phyloP scores from a whole-genome alignment of 2,888 invertebrate genomes.

The Lithophane leautieri region DNA sequence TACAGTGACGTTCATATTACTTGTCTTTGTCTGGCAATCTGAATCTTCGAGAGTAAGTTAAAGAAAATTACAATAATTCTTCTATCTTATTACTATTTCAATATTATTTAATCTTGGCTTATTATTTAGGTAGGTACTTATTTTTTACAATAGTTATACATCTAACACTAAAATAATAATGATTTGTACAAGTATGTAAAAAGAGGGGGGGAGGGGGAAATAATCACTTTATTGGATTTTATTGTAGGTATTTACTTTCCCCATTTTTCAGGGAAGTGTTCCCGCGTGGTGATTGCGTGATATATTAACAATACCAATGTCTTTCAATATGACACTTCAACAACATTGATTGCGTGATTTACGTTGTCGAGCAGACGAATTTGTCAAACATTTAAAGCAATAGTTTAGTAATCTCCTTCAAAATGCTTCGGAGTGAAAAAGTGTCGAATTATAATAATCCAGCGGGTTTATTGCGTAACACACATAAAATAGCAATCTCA shows the following conservation, averaged over 20 bases:
- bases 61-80: neutral
- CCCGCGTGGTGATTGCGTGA: neutral
- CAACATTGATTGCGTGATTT: neutral
- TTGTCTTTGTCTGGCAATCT: constrained; percentile 42
- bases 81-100: neutral
- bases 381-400: too few relatives aligned
- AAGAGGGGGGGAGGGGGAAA: too few relatives aligned
- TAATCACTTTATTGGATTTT: too few relatives aligned
- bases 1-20: constrained; percentile 46
- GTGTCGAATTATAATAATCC: too few relatives aligned
- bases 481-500: too few relatives aligned
- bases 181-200: too few relatives aligned
- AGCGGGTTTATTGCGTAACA: too few relatives aligned
- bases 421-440: too few relatives aligned
- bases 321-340: neutral
- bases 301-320: neutral
- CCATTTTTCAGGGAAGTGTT: neutral
- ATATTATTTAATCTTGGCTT: neutral
- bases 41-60: constrained; percentile 60
- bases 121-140: neutral
- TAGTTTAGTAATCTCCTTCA: too few relatives aligned
- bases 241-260: neutral
- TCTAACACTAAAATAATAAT: too few relatives aligned
- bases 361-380: too few relatives aligned
- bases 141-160: too few relatives aligned